A percentile compares a stretch with the other conserved stretches of the same genome.
Conservation (phyloP, 2,888 invertebrate species). For the Galeopsomyia nigrocyanea region DNA sequence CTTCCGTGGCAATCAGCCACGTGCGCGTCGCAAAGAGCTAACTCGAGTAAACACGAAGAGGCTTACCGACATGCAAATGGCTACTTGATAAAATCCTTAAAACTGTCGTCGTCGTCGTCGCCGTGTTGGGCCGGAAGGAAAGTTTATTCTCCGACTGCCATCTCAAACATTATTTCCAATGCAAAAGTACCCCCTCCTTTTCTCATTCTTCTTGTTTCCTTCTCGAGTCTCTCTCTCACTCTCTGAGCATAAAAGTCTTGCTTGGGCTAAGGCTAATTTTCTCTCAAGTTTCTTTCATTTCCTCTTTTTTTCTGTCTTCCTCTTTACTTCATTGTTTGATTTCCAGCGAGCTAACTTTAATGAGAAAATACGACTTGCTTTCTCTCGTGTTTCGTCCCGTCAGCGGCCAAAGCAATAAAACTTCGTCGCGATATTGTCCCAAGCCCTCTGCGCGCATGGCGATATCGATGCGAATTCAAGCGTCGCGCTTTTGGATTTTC, state of each 20-base stretch:
- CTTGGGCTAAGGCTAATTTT: too few relatives aligned
- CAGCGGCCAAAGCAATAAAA: constrained; percentile 10
- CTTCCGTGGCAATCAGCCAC: constrained; percentile 11
- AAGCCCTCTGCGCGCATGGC: too few relatives aligned
- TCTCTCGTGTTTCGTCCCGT: background rate
- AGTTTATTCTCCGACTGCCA: constrained; percentile 24
- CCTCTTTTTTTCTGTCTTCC: too few relatives aligned
- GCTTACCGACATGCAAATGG: constrained; percentile 31
- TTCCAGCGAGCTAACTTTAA: too few relatives aligned
- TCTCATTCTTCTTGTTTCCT: background rate
- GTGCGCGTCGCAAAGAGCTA: background rate
- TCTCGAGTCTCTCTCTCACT: too few relatives aligned
- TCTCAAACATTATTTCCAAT: constrained; percentile 30
- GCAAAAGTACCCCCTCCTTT: background rate
- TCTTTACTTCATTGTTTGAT: too few relatives aligned
- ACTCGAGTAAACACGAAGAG: constrained; percentile 30
- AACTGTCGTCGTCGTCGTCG: constrained; percentile 12
- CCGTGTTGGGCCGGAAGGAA: constrained; percentile 1
- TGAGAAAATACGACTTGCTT: constrained; percentile 5
- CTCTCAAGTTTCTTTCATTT: too few relatives aligned
- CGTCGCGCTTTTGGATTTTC: too few relatives aligned
- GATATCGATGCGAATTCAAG: too few relatives aligned
- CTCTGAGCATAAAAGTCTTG: too few relatives aligned
- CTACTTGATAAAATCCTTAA: constrained; percentile 39
- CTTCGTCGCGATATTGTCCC: too few relatives aligned